Conservation (phyloP, 2,113 vertebrate genomes). For the Hemiprocne comata region DNA sequence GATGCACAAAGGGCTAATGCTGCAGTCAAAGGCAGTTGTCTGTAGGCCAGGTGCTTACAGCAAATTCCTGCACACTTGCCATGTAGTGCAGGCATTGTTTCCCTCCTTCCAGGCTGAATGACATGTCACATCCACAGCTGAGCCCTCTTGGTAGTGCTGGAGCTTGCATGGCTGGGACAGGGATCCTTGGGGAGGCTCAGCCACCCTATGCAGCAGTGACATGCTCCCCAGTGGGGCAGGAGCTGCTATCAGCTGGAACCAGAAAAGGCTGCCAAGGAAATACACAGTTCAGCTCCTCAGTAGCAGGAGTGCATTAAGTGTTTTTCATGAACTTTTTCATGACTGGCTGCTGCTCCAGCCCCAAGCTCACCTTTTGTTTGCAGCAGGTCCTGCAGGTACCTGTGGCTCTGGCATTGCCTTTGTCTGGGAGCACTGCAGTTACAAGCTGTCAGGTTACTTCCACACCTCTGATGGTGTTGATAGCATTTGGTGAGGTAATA, state of each 20-base stretch:
- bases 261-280: background rate
- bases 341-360: background rate
- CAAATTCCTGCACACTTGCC: background rate
- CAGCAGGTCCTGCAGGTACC: background rate
- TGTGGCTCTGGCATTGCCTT: background rate
- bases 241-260: background rate
- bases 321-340: background rate
- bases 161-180: background rate
- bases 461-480: background rate
- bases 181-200: background rate
- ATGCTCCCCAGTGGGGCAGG: background rate
- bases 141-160: background rate
- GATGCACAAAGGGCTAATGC: background rate
- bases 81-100: fast-evolving
- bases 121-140: background rate
- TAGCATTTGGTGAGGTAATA: conserved; percentile 33
- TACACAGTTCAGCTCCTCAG: background rate
- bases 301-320: background rate
- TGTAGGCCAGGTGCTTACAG: background rate
- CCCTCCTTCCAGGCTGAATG: background rate
- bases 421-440: background rate
- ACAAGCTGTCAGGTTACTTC: background rate
- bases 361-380: background rate
- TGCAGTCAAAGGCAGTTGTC: no score
- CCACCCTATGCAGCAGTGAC: fast-evolving